Percentiles rank a stretch among this genome's conserved stretches.
Evolutionary conservation across 2,113 vertebrate genomes (phyloP).

Genomic region (Macrotis lagotis): DNA sequence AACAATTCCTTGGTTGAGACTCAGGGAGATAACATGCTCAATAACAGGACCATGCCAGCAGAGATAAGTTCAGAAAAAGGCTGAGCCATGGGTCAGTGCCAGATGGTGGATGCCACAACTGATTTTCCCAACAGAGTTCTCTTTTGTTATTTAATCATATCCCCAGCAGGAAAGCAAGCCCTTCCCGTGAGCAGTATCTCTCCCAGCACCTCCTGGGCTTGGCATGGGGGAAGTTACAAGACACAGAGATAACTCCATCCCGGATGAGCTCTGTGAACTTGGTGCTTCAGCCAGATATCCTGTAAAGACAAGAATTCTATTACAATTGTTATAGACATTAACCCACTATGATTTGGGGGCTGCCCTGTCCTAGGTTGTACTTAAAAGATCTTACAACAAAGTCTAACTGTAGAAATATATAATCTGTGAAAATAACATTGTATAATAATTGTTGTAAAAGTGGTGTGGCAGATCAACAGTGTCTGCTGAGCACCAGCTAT

Average conservation of each 20-base stretch:
- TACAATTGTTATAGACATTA: background rate
- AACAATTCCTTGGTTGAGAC: background rate
- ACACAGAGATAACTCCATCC: slow-evolving; percentile 42
- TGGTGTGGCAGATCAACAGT: background rate
- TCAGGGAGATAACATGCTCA: background rate
- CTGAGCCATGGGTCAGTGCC: background rate
- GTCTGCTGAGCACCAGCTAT: background rate
- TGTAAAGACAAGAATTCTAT: background rate
- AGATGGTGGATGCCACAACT: background rate
- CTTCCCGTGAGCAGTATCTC: slow-evolving; percentile 3
- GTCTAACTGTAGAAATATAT: background rate
- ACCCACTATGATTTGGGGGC: background rate
- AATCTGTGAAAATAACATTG: background rate
- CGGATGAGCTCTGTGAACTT: slow-evolving; percentile 35
- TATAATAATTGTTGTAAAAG: background rate
- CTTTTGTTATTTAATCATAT: slow-evolving; percentile 38
- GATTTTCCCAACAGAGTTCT: slow-evolving; percentile 45
- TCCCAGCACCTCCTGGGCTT: slow-evolving; percentile 19
- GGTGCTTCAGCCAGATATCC: slow-evolving; percentile 36
- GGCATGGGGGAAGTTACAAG: slow-evolving; percentile 57
- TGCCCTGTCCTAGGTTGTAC: background rate
- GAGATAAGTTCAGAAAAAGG: slow-evolving; percentile 29
- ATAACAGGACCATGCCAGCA: background rate
- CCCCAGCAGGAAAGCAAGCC: slow-evolving; percentile 45
- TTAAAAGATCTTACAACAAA: background rate